phyloP scores from a whole-genome alignment of 2,113 vertebrate species.

The Chaetura pelagica region DNA sequence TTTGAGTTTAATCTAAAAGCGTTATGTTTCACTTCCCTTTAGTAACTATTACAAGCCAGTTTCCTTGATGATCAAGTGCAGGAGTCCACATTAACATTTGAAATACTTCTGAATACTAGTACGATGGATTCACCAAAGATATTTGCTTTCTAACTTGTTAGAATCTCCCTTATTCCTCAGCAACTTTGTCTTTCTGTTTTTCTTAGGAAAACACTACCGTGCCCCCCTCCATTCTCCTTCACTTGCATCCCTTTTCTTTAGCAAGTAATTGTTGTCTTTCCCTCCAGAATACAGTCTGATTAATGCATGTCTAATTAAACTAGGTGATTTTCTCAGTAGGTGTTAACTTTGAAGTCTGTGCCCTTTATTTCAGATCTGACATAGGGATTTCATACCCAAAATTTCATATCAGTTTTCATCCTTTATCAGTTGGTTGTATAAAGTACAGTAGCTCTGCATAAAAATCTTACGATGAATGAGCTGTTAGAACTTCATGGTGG shows the following conservation, averaged over 20 bases:
- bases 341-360: neutral
- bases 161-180: neutral
- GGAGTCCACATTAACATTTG: neutral
- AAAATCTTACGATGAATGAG: neutral
- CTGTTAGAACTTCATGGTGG: neutral
- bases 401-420: neutral
- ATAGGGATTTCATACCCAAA: accelerated
- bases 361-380: neutral
- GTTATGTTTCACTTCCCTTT: neutral
- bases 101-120: neutral
- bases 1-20: neutral
- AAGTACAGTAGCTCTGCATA: neutral
- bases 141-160: neutral
- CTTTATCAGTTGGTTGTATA: neutral
- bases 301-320: neutral
- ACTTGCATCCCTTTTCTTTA: neutral
- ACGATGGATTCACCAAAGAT: neutral
- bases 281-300: neutral
- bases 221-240: neutral
- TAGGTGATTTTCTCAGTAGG: neutral
- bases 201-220: neutral
- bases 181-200: neutral
- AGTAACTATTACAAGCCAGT: neutral
- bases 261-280: neutral
- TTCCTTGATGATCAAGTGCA: neutral